Conservation (phyloP, 2,113 vertebrate genomes). For the Cranoglanis bouderius region DNA sequence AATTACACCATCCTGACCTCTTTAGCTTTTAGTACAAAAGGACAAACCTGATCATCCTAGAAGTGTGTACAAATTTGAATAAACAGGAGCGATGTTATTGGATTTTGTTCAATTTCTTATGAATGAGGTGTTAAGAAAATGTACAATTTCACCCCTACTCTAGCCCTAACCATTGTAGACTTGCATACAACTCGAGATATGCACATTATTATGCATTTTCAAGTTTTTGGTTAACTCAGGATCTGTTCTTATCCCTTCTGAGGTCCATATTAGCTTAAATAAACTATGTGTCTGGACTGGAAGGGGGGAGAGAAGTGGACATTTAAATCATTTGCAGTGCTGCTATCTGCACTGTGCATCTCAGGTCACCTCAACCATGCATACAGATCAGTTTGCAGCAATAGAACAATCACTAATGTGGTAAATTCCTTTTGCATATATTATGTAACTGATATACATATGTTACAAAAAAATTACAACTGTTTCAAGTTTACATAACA, state of each 20-base stretch:
- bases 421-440: neutral
- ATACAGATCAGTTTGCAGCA: neutral
- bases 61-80: neutral
- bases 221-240: neutral
- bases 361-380: slow-evolving; percentile 4
- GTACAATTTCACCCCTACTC: neutral
- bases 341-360: neutral
- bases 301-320: neutral
- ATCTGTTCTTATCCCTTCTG: neutral
- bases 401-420: neutral
- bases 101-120: neutral
- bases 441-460: neutral
- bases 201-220: neutral
- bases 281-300: slow-evolving; percentile 1
- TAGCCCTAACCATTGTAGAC: neutral
- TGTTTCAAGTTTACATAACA: neutral
- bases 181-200: neutral
- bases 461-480: neutral
- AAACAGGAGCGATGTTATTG: neutral
- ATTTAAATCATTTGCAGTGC: slow-evolving; percentile 13
- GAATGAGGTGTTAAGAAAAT: neutral
- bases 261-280: neutral
- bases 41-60: neutral
- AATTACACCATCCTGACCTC: neutral
- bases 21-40: neutral